These are phyloP conservation scores for Scortum barcoo DNA, from an alignment of 2,113 vertebrate genomes.

Conservation along the genomic window DNA sequence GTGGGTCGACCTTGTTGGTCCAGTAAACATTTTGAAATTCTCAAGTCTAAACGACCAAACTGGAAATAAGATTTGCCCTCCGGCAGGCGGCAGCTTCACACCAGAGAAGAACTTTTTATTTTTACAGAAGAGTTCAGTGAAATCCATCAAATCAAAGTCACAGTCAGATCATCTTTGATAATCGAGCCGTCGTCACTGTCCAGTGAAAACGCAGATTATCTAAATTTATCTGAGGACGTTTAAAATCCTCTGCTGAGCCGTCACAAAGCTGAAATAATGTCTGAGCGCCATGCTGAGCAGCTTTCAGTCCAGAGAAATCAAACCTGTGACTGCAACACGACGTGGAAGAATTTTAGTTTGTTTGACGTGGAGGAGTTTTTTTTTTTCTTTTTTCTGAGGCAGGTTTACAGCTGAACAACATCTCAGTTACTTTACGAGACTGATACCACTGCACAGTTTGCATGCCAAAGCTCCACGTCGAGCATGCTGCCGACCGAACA, in stretches of 20 bases:
- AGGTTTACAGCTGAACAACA: constrained; percentile 26
- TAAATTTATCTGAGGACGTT: too few relatives aligned
- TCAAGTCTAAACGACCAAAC: background rate
- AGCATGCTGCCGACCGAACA: constrained; percentile 44
- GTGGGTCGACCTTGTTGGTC: background rate
- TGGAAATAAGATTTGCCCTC: background rate
- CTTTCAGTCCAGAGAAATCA: background rate
- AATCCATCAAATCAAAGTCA: background rate
- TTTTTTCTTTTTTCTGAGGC: background rate
- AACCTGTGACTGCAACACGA: background rate
- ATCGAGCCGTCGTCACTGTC: background rate
- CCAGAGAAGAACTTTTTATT: background rate
- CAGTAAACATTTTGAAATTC: background rate
- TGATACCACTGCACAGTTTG: constrained; percentile 37
- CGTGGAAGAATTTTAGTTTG: background rate
- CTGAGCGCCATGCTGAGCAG: background rate
- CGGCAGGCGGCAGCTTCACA: constrained; percentile 37
- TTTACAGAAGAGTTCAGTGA: background rate
- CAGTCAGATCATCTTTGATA: background rate
- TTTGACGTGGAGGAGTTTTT: background rate
- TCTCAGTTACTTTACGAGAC: constrained; percentile 30
- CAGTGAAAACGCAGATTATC: too few relatives aligned
- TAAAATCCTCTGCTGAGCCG: too few relatives aligned
- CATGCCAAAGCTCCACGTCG: constrained; percentile 52
- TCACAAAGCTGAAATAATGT: too few relatives aligned